Conservation (phyloP, 2,797 vertebrate species). For the Anolis apletophallus region DNA sequence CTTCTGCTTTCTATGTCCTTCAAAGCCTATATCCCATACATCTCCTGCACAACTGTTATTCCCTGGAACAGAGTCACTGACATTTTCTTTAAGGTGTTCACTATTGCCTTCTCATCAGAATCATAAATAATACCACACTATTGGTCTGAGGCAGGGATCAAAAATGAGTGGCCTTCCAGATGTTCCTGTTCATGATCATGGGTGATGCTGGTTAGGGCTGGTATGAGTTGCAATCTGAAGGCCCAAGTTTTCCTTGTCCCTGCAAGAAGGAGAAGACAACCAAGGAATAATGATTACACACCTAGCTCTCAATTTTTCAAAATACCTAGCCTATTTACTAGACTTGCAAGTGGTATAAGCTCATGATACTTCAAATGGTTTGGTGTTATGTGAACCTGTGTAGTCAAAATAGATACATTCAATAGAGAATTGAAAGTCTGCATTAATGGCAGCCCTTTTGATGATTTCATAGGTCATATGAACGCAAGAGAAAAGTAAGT, state of each 20-base stretch:
- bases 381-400: not conserved
- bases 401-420: not conserved
- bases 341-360: not conserved
- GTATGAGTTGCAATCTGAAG: not conserved
- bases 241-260: not conserved
- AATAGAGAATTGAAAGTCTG: not conserved
- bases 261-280: not conserved
- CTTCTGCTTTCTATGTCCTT: not conserved
- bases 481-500: slow-evolving; percentile 12
- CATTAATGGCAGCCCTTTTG: not conserved
- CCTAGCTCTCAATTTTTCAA: not conserved
- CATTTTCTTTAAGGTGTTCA: not conserved
- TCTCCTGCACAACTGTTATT: not conserved
- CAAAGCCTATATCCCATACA: not conserved
- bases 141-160: not conserved
- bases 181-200: not conserved
- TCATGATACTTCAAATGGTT: not conserved
- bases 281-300: not conserved
- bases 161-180: not conserved
- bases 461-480: slow-evolving; percentile 26
- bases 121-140: not conserved
- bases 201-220: not conserved
- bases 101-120: not conserved
- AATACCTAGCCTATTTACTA: not conserved
- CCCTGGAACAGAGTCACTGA: not conserved